Conservation (phyloP, 1,140 invertebrate species). For the Drosophila nigromelanica region DNA sequence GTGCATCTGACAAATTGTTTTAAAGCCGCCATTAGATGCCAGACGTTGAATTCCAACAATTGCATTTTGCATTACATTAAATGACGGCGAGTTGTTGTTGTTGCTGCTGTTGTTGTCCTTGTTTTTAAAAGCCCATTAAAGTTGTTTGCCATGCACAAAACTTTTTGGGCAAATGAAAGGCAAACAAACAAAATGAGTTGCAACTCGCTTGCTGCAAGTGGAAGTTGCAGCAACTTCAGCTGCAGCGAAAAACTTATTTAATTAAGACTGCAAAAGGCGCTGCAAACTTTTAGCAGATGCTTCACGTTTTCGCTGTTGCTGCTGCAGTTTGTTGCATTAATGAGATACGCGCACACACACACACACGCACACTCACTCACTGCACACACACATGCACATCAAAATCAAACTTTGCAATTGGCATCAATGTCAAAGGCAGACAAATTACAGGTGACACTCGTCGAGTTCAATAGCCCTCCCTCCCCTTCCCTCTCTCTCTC, state of each 20-base stretch:
- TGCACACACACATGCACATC: slow-evolving; percentile 9
- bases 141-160: slow-evolving; percentile 38
- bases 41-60: slow-evolving; percentile 4
- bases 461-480: slow-evolving; percentile 57
- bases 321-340: slow-evolving; percentile 54
- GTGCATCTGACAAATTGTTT: slow-evolving; percentile 39
- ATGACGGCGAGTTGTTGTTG: slow-evolving; percentile 7
- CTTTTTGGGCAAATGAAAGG: slow-evolving; percentile 35
- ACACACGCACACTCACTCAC: neutral
- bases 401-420: slow-evolving; percentile 55
- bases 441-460: slow-evolving; percentile 26
- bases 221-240: slow-evolving; percentile 29
- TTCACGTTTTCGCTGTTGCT: slow-evolving; percentile 14
- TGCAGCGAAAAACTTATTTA: slow-evolving; percentile 65
- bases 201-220: slow-evolving; percentile 25
- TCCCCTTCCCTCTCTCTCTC: neutral
- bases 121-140: slow-evolving; percentile 54
- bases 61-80: slow-evolving; percentile 34
- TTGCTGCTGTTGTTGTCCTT: neutral
- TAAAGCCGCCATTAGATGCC: slow-evolving; percentile 6
- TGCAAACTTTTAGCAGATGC: slow-evolving; percentile 32
- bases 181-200: slow-evolving; percentile 45
- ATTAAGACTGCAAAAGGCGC: slow-evolving; percentile 61
- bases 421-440: slow-evolving; percentile 68
- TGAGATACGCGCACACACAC: slow-evolving; percentile 47